A percentile compares a stretch with the other conserved stretches of the same genome.
These are phyloP conservation scores for Crax fasciolata DNA, from an alignment of 2,797 vertebrate species.

Conservation along the genomic window DNA sequence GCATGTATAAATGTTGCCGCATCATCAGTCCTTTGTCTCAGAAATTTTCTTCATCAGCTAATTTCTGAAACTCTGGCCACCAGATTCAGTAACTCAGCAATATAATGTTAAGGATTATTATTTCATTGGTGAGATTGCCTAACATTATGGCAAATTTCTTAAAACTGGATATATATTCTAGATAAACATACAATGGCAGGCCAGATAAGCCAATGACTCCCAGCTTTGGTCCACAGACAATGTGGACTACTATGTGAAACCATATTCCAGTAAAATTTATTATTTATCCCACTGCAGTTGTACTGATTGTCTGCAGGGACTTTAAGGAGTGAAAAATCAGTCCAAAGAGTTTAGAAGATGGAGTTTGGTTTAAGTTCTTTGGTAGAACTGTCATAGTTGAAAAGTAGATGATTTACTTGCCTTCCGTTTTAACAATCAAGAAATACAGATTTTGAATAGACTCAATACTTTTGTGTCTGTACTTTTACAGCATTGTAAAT, in stretches of 20 bases:
- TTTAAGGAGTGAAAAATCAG: neutral
- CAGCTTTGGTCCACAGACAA: neutral
- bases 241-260: neutral
- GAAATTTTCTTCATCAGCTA: conserved; percentile 43
- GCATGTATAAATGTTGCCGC: neutral
- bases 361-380: neutral
- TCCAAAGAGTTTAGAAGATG: neutral
- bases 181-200: neutral
- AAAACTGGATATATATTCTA: neutral
- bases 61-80: conserved; percentile 7
- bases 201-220: neutral
- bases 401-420: neutral
- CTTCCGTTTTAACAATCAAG: neutral
- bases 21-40: conserved; percentile 12
- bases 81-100: conserved; percentile 19
- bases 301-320: neutral
- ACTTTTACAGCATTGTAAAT: neutral
- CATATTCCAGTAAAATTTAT: neutral
- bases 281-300: neutral
- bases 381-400: neutral
- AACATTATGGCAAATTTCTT: neutral
- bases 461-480: neutral
- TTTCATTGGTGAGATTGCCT: neutral
- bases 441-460: neutral
- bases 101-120: neutral